A percentile compares a stretch with the other conserved stretches of the same genome.
Conservation (phyloP, 2,113 vertebrate species). For the Laticauda laticaudata region DNA sequence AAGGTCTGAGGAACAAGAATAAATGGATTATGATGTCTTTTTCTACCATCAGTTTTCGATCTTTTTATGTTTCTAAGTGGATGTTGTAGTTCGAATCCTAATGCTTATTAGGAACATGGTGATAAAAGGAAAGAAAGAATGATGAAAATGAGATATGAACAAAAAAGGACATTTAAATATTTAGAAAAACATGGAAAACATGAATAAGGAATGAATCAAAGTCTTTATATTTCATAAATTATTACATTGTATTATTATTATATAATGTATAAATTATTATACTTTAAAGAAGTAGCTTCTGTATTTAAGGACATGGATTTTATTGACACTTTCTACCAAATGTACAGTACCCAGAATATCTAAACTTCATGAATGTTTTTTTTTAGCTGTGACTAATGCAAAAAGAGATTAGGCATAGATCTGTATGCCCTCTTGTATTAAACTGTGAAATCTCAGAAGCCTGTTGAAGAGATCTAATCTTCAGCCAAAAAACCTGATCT, state of each 20-base stretch:
- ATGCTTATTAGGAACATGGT: background rate
- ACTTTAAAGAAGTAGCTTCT: slow-evolving; percentile 4
- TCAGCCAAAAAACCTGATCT: slow-evolving; percentile 16
- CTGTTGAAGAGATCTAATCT: slow-evolving; percentile 24
- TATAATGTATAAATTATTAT: background rate
- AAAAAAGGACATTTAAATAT: background rate
- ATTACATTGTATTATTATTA: background rate
- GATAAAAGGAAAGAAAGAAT: background rate
- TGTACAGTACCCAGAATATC: background rate
- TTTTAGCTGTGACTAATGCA: slow-evolving; percentile 19
- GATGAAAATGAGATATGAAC: background rate
- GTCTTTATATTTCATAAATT: background rate
- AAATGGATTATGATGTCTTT: background rate
- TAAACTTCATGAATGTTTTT: background rate
- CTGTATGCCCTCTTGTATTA: slow-evolving; percentile 6
- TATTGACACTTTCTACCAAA: slow-evolving; percentile 1
- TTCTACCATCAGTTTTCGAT: background rate
- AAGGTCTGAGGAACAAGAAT: background rate
- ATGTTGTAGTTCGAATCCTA: background rate
- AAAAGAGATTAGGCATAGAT: slow-evolving; percentile 30
- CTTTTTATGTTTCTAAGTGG: background rate
- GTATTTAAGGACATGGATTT: slow-evolving; percentile 28
- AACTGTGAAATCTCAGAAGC: slow-evolving; percentile 29
- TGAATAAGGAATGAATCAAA: background rate
- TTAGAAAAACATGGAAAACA: background rate